These are phyloP conservation scores for Silurus lanzhouensis DNA, from an alignment of 2,797 vertebrate genomes.

Conservation along the genomic window DNA sequence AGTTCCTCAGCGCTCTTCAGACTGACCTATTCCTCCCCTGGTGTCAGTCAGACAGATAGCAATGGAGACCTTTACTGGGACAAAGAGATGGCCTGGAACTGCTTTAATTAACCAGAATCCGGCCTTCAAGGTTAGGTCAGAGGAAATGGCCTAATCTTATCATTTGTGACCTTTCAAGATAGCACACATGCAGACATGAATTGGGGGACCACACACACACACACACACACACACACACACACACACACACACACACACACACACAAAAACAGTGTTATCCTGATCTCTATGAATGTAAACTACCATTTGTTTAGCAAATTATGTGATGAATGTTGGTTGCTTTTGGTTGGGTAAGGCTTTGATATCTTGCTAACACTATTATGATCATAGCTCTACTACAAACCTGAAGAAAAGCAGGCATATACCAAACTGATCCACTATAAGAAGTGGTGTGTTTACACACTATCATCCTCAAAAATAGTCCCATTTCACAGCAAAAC, in stretches of 20 bases:
- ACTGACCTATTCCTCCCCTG: slow-evolving; percentile 52
- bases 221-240: slow-evolving; percentile 1
- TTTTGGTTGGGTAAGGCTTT: background rate
- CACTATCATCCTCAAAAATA: too few species aligned
- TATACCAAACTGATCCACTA: background rate
- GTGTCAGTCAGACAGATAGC: slow-evolving; percentile 63
- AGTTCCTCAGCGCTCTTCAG: slow-evolving; percentile 35
- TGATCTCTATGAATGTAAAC: background rate
- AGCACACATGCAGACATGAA: slow-evolving; percentile 8
- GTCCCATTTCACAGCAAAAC: too few species aligned
- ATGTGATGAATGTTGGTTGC: background rate
- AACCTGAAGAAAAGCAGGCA: background rate
- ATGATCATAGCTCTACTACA: background rate
- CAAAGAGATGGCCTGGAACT: slow-evolving; percentile 65
- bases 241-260: background rate
- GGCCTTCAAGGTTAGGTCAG: slow-evolving; percentile 61
- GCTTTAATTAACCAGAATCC: slow-evolving; percentile 62
- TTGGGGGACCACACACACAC: background rate
- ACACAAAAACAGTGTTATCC: too few species aligned
- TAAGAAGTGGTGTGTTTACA: too few species aligned
- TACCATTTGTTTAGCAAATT: background rate
- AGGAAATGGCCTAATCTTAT: slow-evolving; percentile 65
- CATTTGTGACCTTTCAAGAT: slow-evolving; percentile 69
- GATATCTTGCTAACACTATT: background rate
- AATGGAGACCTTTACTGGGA: slow-evolving; percentile 74